Evolutionary conservation across 2,888 invertebrate genomes (phyloP).

Genomic region (Trachelus tabidus): DNA sequence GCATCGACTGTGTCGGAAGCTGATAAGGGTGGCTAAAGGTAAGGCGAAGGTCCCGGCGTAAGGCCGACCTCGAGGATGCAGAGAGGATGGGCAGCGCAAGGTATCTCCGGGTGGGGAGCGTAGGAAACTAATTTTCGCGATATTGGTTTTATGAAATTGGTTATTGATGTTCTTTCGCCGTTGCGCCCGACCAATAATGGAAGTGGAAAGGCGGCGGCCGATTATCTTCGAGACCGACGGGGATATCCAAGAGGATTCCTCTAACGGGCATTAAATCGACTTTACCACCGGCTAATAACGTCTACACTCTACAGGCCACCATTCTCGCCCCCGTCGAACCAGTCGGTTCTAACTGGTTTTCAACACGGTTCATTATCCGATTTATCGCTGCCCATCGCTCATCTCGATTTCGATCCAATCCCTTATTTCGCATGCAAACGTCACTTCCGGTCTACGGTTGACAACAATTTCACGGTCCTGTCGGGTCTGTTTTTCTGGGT

Average conservation of each 20-base stretch:
- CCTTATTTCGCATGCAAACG: background rate
- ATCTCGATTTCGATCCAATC: background rate
- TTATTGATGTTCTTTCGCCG: conserved; percentile 58
- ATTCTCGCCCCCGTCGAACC: background rate
- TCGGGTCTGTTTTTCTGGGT: background rate
- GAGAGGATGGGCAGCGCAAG: background rate
- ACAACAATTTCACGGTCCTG: conserved; percentile 50
- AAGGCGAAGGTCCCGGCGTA: background rate
- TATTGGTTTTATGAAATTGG: conserved; percentile 62
- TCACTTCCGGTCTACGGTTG: conserved; percentile 35
- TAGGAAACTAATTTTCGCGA: conserved; percentile 60
- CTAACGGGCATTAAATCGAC: conserved; percentile 49
- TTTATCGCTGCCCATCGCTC: background rate
- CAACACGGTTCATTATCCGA: background rate
- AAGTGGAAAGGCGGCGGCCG: conserved; percentile 36
- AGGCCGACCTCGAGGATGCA: background rate
- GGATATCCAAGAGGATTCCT: conserved; percentile 32
- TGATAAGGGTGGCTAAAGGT: background rate
- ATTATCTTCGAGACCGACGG: conserved; percentile 35
- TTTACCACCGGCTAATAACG: conserved; percentile 19
- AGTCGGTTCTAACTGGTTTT: background rate
- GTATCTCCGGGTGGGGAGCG: background rate
- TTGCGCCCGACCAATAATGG: conserved; percentile 41
- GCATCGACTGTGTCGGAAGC: background rate
- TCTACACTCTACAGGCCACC: background rate